phyloP scores from a whole-genome alignment of 2,888 invertebrate genomes.

The Trissonchulus latispiculum region DNA sequence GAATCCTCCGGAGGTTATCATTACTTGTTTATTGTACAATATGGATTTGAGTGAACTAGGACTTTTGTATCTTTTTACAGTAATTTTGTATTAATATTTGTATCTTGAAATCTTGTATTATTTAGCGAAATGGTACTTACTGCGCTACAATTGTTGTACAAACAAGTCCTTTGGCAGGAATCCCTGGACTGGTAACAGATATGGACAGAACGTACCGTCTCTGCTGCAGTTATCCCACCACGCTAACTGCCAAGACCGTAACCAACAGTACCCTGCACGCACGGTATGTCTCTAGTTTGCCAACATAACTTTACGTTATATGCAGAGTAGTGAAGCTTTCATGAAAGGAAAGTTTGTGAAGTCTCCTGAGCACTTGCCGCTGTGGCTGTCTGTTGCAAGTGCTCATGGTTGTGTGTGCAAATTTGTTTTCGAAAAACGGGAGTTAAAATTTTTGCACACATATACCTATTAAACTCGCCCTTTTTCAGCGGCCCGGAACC shows the following conservation, averaged over 20 bases:
- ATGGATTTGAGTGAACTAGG: too few species aligned
- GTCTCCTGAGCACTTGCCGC: too few species aligned
- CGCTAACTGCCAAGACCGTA: conserved; percentile 36
- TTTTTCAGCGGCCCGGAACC: conserved; percentile 38
- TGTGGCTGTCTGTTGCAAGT: too few species aligned
- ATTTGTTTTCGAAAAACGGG: too few species aligned
- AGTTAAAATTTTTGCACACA: background rate
- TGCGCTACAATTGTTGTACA: conserved; percentile 41
- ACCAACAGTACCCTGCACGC: conserved; percentile 40
- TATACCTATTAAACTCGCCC: background rate
- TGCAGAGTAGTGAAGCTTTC: too few species aligned
- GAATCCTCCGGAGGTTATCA: too few species aligned
- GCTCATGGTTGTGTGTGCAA: too few species aligned
- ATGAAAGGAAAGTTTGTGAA: too few species aligned
- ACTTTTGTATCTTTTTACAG: too few species aligned
- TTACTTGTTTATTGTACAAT: too few species aligned
- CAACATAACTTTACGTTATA: too few species aligned
- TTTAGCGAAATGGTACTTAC: conserved; percentile 38
- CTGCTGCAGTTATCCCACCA: conserved; percentile 38
- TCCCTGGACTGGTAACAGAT: conserved; percentile 42
- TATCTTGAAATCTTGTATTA: background rate
- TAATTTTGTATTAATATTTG: too few species aligned
- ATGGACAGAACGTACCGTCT: conserved; percentile 42
- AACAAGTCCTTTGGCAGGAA: conserved; percentile 41
- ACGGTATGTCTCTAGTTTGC: conserved; percentile 31